phyloP scores from a whole-genome alignment of 2,113 vertebrate genomes.

The Passer domesticus region DNA sequence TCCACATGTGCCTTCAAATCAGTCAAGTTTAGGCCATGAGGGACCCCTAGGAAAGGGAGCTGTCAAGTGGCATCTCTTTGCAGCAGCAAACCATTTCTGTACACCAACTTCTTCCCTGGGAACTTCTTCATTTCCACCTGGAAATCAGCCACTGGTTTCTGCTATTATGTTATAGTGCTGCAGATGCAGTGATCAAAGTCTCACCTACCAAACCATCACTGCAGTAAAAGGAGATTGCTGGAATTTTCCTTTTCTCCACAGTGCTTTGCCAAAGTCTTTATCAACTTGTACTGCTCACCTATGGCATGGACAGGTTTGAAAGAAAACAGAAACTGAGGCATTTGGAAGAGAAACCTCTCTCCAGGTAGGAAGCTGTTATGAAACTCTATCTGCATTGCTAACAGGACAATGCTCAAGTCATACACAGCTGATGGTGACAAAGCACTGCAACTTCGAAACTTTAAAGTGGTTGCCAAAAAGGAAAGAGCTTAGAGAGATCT shows the following conservation, averaged over 20 bases:
- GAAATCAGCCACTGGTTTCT: neutral
- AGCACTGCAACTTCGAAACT: neutral
- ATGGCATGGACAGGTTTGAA: neutral
- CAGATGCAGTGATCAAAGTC: neutral
- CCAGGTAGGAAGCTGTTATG: neutral
- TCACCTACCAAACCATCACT: neutral
- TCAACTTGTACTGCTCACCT: neutral
- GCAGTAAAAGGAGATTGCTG: neutral
- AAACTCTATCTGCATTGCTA: neutral
- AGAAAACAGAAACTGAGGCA: neutral
- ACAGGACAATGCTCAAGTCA: neutral
- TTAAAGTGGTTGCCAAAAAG: neutral
- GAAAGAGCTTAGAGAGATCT: neutral
- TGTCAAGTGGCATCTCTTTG: neutral
- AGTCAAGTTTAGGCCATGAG: neutral
- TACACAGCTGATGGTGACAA: neutral
- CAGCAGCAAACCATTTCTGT: neutral
- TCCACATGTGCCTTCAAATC: neutral
- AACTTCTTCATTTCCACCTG: neutral
- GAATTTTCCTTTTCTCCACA: neutral
- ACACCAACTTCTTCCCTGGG: neutral
- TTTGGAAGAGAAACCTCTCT: neutral
- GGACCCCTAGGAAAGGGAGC: neutral
- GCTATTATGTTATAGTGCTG: neutral
- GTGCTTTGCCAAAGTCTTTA: neutral